Conservation (phyloP, 2,797 vertebrate genomes). For the Thamnophis elegans region DNA sequence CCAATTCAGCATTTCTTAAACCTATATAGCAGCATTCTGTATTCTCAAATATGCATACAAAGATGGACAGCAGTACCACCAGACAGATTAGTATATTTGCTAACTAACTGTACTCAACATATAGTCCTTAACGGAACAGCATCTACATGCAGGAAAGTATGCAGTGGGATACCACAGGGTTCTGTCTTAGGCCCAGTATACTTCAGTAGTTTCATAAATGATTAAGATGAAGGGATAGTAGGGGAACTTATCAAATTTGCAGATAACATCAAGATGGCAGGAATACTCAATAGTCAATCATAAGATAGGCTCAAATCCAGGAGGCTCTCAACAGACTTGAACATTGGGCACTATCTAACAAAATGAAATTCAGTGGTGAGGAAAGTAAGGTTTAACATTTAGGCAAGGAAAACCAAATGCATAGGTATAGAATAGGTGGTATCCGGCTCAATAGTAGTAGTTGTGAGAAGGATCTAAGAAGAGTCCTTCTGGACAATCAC, state of each 20-base stretch:
- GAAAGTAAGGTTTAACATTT: background rate
- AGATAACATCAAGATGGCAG: background rate
- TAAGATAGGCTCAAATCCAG: background rate
- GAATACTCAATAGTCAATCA: background rate
- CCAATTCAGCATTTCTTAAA: background rate
- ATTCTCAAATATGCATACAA: background rate
- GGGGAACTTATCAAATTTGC: background rate
- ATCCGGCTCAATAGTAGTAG: background rate
- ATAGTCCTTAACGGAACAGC: background rate
- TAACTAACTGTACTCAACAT: background rate
- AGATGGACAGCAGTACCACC: background rate
- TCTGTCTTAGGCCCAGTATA: background rate
- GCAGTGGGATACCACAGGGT: background rate
- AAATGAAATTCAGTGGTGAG: background rate
- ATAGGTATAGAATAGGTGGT: background rate
- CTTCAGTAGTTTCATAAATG: background rate
- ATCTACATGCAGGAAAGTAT: background rate
- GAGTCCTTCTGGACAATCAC: background rate
- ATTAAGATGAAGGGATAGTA: background rate
- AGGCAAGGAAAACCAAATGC: background rate
- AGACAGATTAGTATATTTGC: background rate
- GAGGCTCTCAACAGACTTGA: background rate
- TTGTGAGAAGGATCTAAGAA: background rate
- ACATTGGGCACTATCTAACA: background rate
- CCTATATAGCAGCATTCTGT: background rate